These are phyloP conservation scores for Montipora capitata DNA, from an alignment of 92 coral and sea anemone genomes.

Conservation along the genomic window DNA sequence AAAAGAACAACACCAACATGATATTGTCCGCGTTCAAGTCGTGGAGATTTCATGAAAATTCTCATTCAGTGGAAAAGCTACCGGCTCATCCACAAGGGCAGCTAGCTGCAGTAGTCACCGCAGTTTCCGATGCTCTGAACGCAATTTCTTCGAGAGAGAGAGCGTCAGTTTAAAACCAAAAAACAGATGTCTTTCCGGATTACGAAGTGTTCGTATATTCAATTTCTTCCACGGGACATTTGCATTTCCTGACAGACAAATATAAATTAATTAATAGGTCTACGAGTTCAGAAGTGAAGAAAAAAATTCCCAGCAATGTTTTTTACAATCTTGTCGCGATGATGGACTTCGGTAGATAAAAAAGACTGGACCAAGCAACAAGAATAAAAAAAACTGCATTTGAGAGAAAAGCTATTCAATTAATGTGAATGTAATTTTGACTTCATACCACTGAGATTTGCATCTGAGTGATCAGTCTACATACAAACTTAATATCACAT, in stretches of 20 bases:
- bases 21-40: background rate
- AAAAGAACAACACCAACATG: constrained; percentile 28
- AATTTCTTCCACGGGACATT: constrained; percentile 4
- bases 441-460: no score
- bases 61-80: background rate
- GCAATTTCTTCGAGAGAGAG: background rate
- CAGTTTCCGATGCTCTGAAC: constrained; percentile 2
- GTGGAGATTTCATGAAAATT: constrained; percentile 11
- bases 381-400: no score
- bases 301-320: background rate
- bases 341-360: background rate
- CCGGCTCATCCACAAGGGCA: no score
- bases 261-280: background rate
- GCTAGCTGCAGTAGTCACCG: background rate
- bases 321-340: background rate
- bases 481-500: no score
- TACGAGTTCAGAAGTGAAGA: background rate
- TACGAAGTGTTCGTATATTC: constrained; percentile 15
- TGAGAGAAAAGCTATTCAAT: no score
- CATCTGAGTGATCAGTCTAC: no score
- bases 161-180: background rate
- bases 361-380: background rate
- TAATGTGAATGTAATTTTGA: no score
- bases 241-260: constrained; percentile 32
- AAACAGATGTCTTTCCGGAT: constrained; percentile 41